Conservation (phyloP, 2,113 vertebrate genomes). For the Semnopithecus entellus region DNA sequence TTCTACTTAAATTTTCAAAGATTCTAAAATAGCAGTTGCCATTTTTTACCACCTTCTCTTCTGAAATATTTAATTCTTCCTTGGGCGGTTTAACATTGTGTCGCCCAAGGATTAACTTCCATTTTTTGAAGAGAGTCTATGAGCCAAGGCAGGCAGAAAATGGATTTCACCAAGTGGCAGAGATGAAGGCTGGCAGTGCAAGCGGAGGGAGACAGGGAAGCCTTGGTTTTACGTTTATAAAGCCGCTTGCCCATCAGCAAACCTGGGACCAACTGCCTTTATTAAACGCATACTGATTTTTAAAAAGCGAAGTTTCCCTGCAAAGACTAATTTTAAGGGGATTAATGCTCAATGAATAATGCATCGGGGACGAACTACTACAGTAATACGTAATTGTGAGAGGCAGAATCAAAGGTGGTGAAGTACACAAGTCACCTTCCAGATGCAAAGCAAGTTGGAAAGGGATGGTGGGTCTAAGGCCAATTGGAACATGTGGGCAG, state of each 20-base stretch:
- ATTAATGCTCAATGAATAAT: constrained; percentile 80
- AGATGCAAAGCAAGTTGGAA: neutral
- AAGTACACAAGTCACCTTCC: neutral
- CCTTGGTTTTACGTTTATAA: neutral
- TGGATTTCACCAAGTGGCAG: neutral
- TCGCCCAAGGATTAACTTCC: constrained; percentile 63
- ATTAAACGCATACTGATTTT: constrained; percentile 56
- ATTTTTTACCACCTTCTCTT: constrained; percentile 55
- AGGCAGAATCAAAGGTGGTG: neutral
- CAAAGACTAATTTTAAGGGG: constrained; percentile 67
- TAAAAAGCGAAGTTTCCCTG: constrained; percentile 62
- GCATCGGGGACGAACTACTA: neutral
- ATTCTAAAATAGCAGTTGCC: constrained; percentile 73
- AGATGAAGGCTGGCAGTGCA: neutral
- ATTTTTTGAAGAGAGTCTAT: constrained; percentile 59
- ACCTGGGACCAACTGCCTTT: constrained; percentile 13
- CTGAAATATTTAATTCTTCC: constrained; percentile 71
- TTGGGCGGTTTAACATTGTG: constrained; percentile 41
- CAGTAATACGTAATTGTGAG: constrained; percentile 49
- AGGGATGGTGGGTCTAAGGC: neutral
- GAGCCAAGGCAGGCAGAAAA: constrained; percentile 46
- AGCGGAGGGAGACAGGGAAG: neutral
- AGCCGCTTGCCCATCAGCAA: neutral
- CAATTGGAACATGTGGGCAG: neutral
- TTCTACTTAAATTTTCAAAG: constrained; percentile 74